These are phyloP conservation scores for Brachystomella parvula DNA, from an alignment of 1,140 invertebrate genomes.

Conservation along the genomic window DNA sequence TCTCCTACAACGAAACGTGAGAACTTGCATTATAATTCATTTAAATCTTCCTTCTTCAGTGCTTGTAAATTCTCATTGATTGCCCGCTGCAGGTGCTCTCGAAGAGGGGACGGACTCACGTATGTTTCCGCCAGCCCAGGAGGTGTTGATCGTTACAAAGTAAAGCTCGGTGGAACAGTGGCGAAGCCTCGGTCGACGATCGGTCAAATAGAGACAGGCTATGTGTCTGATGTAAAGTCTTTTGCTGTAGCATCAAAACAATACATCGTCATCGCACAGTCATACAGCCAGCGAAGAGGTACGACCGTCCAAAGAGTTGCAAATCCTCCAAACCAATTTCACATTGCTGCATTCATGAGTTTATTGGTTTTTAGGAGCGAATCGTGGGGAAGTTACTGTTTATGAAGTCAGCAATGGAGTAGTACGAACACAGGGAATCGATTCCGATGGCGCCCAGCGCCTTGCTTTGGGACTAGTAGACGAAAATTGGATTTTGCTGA, in stretches of 20 bases:
- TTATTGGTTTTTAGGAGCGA: not conserved
- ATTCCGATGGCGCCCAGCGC: constrained; percentile 9
- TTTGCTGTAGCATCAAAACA: not conserved
- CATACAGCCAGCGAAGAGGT: constrained; percentile 1
- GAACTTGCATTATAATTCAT: not conserved
- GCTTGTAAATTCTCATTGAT: not conserved
- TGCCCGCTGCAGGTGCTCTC: not conserved
- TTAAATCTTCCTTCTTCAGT: not conserved
- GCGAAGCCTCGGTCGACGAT: not conserved
- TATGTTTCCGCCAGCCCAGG: not conserved
- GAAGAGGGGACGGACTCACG: not conserved
- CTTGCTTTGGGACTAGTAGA: not conserved
- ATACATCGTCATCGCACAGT: constrained; percentile 16
- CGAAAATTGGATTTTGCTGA: constrained; percentile 11
- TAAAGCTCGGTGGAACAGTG: not conserved
- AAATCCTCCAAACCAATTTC: not conserved
- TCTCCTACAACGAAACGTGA: constrained; percentile 22
- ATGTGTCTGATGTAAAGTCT: constrained; percentile 16
- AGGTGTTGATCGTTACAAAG: not conserved
- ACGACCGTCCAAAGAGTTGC: not conserved
- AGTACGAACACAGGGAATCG: constrained; percentile 7
- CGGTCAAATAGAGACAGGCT: constrained; percentile 7
- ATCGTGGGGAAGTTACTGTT: not conserved
- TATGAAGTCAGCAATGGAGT: not conserved
- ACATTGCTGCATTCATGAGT: not conserved